phyloP scores from a whole-genome alignment of 1,140 invertebrate species.

The Conus betulinus region DNA sequence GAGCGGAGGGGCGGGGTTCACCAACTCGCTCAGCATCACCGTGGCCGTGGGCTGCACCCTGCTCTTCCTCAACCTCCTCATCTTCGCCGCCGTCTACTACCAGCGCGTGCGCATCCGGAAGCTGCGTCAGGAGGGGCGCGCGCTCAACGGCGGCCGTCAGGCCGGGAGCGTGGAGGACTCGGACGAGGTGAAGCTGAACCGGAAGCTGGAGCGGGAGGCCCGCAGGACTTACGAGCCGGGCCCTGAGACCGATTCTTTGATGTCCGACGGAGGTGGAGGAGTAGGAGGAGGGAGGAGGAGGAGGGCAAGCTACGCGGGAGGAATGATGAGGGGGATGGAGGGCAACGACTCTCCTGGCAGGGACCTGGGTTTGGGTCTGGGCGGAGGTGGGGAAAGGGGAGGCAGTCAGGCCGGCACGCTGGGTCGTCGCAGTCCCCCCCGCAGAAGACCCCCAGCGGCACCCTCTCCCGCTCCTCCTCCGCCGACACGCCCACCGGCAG shows the following conservation, averaged over 20 bases:
- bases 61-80: constrained; percentile 91
- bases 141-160: not conserved
- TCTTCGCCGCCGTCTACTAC: constrained; percentile 95
- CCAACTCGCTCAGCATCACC: constrained; percentile 79
- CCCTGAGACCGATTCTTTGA: constrained; percentile 46
- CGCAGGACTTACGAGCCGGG: constrained; percentile 13
- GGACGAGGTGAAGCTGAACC: constrained; percentile 46
- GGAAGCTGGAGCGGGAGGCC: constrained; percentile 49
- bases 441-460: constrained; percentile 9
- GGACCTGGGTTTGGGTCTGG: constrained; percentile 1
- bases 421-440: constrained; percentile 26
- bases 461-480: constrained; percentile 22
- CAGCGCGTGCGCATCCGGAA: constrained; percentile 85
- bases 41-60: constrained; percentile 95
- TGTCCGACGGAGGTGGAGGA: constrained; percentile 25
- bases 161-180: constrained; percentile 22
- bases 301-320: not conserved
- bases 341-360: constrained; percentile 1
- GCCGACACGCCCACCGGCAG: constrained; percentile 29
- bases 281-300: not conserved
- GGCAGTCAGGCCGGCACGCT: constrained; percentile 8
- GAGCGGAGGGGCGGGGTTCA: constrained; percentile 11
- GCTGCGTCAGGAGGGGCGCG: constrained; percentile 34
- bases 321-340: not conserved
- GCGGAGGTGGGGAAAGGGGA: not conserved